These are phyloP conservation scores for Drosophila jambulina DNA, from an alignment of 1,140 invertebrate genomes.

Conservation along the genomic window DNA sequence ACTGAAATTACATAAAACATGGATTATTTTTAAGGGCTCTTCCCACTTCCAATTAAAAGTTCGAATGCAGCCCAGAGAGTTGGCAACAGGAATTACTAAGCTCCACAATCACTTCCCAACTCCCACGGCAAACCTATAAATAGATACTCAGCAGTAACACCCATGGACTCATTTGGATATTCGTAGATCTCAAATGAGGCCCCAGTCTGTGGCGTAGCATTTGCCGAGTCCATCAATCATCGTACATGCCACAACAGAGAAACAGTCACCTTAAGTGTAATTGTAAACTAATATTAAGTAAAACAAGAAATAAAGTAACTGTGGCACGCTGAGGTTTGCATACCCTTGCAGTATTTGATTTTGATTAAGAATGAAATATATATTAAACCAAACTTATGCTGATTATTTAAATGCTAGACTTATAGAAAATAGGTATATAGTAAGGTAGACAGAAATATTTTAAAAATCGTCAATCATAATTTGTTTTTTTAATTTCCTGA, in stretches of 20 bases:
- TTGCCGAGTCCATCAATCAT: conserved; percentile 54
- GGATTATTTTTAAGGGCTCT: not conserved
- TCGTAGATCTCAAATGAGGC: conserved; percentile 32
- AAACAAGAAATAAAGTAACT: not conserved
- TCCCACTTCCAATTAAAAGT: not conserved
- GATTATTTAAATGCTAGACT: too few species aligned
- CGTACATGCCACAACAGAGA: conserved; percentile 2
- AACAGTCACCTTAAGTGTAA: conserved; percentile 38
- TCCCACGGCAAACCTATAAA: conserved; percentile 14
- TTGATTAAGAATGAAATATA: not conserved
- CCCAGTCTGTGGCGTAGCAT: conserved; percentile 14
- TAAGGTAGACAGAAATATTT: too few species aligned
- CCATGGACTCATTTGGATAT: not conserved
- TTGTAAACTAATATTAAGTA: conserved; percentile 20
- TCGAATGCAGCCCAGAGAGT: not conserved
- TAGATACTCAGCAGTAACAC: not conserved
- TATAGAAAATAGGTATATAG: too few species aligned
- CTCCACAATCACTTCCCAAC: not conserved
- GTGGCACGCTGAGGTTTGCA: not conserved
- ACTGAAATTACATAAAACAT: too few species aligned
- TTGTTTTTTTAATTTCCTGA: too few species aligned
- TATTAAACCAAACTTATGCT: too few species aligned
- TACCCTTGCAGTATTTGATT: not conserved
- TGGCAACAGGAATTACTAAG: not conserved
- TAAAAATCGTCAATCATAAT: too few species aligned